A percentile compares a stretch with the other conserved stretches of the same genome.
phyloP scores from a whole-genome alignment of 2,113 vertebrate species.

The Chionomys nivalis region DNA sequence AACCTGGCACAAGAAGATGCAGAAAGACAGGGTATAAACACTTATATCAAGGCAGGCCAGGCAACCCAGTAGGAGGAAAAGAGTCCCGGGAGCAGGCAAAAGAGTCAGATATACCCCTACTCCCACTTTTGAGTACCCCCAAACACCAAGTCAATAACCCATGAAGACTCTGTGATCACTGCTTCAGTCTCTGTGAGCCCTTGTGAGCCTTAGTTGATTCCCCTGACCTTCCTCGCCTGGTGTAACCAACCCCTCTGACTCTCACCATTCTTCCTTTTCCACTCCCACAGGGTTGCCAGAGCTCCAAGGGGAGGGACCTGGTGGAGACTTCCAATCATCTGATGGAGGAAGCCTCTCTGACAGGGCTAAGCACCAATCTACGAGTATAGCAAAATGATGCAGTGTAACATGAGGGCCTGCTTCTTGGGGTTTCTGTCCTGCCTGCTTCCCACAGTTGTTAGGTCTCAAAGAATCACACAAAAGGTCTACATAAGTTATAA shows the following conservation, averaged over 20 bases:
- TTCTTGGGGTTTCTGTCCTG: too few relatives aligned
- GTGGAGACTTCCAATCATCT: neutral
- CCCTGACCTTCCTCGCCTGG: neutral
- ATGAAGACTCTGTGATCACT: neutral
- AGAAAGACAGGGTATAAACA: neutral
- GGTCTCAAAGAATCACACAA: too few relatives aligned
- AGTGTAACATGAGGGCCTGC: too few relatives aligned
- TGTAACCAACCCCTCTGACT: neutral
- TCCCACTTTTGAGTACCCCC: neutral
- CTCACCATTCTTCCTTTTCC: neutral
- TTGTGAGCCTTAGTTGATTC: neutral
- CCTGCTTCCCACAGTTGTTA: too few relatives aligned
- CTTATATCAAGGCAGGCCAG: neutral
- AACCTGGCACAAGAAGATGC: neutral
- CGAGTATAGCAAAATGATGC: too few relatives aligned
- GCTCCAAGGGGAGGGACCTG: neutral
- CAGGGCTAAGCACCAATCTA: too few relatives aligned
- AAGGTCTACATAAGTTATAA: too few relatives aligned
- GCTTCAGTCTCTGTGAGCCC: neutral
- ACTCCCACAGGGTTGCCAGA: neutral
- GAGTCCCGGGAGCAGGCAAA: neutral
- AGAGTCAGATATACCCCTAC: neutral
- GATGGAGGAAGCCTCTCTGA: neutral
- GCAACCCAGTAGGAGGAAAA: neutral
- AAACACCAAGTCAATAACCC: neutral